Conservation (phyloP, 2,888 invertebrate species). For the Tetheella fluctuosa region DNA sequence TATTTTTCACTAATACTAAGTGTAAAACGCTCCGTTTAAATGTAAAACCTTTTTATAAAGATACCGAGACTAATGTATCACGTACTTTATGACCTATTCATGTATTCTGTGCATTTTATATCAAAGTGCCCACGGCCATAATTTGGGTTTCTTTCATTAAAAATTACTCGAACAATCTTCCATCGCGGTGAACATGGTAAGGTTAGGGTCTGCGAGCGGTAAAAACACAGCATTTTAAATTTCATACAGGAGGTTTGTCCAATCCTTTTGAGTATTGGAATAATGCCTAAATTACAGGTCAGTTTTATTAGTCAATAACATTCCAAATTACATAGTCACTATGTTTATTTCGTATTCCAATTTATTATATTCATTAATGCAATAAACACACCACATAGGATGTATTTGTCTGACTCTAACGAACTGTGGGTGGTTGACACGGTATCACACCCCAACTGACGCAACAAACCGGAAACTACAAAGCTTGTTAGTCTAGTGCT, state of each 20-base stretch:
- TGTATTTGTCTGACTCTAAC: conserved; percentile 14
- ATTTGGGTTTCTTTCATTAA: conserved; percentile 33
- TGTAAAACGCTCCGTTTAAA: conserved; percentile 22
- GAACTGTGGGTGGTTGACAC: conserved; percentile 28
- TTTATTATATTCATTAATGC: not conserved
- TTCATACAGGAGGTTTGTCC: not conserved
- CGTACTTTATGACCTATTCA: conserved; percentile 16
- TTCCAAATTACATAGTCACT: not conserved
- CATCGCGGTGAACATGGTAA: conserved; percentile 4
- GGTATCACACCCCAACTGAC: conserved; percentile 29
- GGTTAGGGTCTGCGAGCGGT: not conserved
- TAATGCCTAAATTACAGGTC: not conserved
- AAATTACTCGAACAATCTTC: conserved; percentile 22
- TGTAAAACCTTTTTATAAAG: conserved; percentile 15
- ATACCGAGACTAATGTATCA: conserved; percentile 15
- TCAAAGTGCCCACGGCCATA: conserved; percentile 28
- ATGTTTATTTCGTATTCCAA: not conserved
- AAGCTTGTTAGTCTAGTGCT: conserved; percentile 34
- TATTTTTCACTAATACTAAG: conserved; percentile 9
- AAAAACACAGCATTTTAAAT: conserved; percentile 2
- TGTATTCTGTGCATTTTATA: conserved; percentile 24
- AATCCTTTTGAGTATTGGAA: not conserved
- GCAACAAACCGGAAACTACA: conserved; percentile 34
- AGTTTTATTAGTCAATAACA: not conserved
- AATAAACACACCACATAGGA: not conserved